Base-by-base conservation (phyloP, 2,113 vertebrate genomes). In the Gobiocypris rarus region DNA sequence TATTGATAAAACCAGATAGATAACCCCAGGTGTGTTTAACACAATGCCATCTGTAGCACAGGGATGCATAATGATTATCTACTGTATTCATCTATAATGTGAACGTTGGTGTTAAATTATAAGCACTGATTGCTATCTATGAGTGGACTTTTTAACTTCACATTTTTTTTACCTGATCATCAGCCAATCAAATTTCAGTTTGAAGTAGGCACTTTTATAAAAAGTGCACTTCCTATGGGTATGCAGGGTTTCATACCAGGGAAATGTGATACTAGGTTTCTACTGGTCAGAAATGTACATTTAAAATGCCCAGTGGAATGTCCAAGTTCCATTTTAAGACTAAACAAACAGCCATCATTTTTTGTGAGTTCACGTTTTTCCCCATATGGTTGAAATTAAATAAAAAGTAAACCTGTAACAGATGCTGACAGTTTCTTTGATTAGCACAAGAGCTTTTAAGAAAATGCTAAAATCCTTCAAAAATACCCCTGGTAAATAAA, bases 41-140 rank as follows among this genome's bases (percentile, higher is more conserved):
- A 65, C 31, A 77, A 69, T 22, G 48, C 65, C 83, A 82, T 77
- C 73, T 84, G 52, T 77, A 67, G n/a, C 31, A 28, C 10, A 22
- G 31, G 1, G 41, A 73, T 50, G 17, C 2, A 45, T 10, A 78
- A 17, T 76, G 26, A 41, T 58, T 24, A 15, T 19, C 38, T 59
- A 41, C 13, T 45, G 11, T 43, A 43, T 52, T 13, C n/a, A 52
- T 52, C 15, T 19, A 52, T 45, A 71, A 71, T 4, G n/a, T 71
- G 2, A 45, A 45, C 11, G 24, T 71, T 26, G n/a, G 6, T 45
- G 41, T 22, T 24, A 8, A 45, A 24, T 71, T 24, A 45, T 45
- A 71, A 45, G 5, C 54, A 78, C 34, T 45, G 56, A 61, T 78
- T 0, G 2, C 75, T 45, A 78, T 78, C 75, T 61, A 6, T 4